Evolutionary conservation across 2,797 vertebrate genomes (phyloP).

Genomic region (Eidolon dupreanum): DNA sequence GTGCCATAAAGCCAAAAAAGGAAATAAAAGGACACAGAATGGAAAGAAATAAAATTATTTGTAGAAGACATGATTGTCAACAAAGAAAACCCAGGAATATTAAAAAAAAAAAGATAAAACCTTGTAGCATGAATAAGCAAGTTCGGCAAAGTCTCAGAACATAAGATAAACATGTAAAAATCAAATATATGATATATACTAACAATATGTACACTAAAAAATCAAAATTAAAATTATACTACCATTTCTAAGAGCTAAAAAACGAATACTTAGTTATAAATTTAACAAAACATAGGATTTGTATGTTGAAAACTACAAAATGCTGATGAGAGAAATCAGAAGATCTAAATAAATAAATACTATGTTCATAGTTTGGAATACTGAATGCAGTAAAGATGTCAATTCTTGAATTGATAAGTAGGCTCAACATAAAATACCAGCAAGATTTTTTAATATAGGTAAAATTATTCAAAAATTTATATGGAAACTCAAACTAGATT

Average conservation of each 20-base stretch:
- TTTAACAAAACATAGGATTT: background rate
- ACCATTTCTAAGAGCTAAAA: background rate
- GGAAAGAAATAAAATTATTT: background rate
- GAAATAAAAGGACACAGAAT: background rate
- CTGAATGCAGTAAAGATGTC: background rate
- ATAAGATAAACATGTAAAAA: slow-evolving; percentile 1
- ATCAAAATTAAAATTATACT: slow-evolving; percentile 20
- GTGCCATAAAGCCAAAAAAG: background rate
- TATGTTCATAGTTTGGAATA: background rate
- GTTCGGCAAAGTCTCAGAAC: background rate
- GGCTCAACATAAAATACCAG: background rate
- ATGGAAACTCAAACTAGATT: slow-evolving; percentile 7
- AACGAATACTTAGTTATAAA: background rate
- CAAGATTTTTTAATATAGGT: background rate
- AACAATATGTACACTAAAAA: background rate
- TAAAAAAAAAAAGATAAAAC: background rate
- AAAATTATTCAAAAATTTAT: slow-evolving; percentile 4
- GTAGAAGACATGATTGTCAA: background rate
- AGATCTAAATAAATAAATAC: background rate
- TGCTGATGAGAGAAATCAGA: slow-evolving; percentile 21
- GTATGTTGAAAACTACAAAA: slow-evolving; percentile 1
- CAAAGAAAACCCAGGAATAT: background rate
- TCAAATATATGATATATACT: background rate
- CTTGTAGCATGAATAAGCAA: background rate
- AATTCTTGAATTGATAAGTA: background rate